Evolutionary conservation across 1,140 invertebrate species (phyloP).

Genomic region (Drosophila chauvacae): DNA sequence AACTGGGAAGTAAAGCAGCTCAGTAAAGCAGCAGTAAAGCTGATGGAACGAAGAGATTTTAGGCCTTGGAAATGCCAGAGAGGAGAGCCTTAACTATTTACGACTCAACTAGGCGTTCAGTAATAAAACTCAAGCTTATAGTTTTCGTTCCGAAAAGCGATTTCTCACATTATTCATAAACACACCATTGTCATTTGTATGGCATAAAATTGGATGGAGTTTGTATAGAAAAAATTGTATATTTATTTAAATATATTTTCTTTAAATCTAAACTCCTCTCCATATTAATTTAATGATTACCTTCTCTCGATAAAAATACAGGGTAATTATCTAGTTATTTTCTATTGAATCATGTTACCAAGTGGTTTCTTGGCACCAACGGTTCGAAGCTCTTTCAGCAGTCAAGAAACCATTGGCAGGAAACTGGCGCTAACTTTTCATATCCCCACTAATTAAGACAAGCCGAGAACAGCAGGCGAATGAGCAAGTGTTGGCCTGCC

Average conservation of each 20-base stretch:
- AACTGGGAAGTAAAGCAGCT: slow-evolving; percentile 11
- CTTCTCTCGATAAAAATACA: neutral
- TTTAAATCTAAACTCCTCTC: neutral
- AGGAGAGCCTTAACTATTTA: neutral
- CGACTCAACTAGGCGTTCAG: slow-evolving; percentile 5
- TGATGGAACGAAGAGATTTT: slow-evolving; percentile 11
- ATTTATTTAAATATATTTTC: neutral
- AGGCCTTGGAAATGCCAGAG: neutral
- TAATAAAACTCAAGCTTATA: slow-evolving; percentile 7
- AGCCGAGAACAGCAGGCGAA: slow-evolving; percentile 14
- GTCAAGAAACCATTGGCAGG: slow-evolving; percentile 4
- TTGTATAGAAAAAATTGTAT: neutral
- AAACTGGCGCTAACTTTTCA: slow-evolving; percentile 24
- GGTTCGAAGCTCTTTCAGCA: too few species aligned
- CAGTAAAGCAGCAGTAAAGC: slow-evolving; percentile 9
- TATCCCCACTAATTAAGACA: slow-evolving; percentile 32
- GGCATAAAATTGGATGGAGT: neutral
- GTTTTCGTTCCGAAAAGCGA: slow-evolving; percentile 1
- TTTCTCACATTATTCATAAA: slow-evolving; percentile 17
- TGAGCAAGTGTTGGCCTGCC: slow-evolving; percentile 4
- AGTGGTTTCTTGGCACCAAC: neutral
- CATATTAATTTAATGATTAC: neutral
- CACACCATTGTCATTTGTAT: neutral
- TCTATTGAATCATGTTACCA: neutral
- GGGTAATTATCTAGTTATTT: neutral